Conservation (phyloP, 2,797 vertebrate species). For the Falco concolor region DNA sequence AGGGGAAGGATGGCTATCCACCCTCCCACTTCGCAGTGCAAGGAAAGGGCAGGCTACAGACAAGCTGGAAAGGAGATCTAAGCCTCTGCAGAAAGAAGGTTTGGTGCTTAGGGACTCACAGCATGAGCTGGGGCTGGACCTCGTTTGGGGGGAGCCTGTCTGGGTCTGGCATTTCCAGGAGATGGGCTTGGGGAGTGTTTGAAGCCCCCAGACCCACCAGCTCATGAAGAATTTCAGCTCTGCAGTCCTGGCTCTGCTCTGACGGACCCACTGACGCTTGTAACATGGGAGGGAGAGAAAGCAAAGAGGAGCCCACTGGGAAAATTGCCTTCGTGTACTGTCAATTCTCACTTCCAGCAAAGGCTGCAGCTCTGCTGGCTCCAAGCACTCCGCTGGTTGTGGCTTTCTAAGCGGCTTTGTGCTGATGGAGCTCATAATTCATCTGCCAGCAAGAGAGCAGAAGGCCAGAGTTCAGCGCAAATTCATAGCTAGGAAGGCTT, state of each 20-base stretch:
- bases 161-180: neutral
- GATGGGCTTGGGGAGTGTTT: neutral
- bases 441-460: neutral
- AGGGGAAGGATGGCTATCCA: neutral
- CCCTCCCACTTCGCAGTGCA: neutral
- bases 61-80: neutral
- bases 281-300: neutral
- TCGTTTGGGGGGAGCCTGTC: fast-evolving
- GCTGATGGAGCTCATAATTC: neutral
- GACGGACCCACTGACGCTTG: neutral
- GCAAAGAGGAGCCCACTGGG: neutral
- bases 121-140: neutral
- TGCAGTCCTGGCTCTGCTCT: neutral
- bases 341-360: neutral
- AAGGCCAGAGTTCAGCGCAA: neutral
- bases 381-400: neutral
- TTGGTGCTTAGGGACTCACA: neutral
- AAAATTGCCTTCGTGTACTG: neutral
- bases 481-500: neutral
- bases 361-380: neutral
- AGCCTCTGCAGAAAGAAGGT: neutral
- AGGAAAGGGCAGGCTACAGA: neutral
- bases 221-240: neutral
- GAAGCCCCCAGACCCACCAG: neutral
- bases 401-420: neutral